A percentile compares a stretch with the other conserved stretches of the same genome.
Evolutionary conservation across 2,888 invertebrate species (phyloP).

Genomic region (Gymnoscelis rufifasciata): DNA sequence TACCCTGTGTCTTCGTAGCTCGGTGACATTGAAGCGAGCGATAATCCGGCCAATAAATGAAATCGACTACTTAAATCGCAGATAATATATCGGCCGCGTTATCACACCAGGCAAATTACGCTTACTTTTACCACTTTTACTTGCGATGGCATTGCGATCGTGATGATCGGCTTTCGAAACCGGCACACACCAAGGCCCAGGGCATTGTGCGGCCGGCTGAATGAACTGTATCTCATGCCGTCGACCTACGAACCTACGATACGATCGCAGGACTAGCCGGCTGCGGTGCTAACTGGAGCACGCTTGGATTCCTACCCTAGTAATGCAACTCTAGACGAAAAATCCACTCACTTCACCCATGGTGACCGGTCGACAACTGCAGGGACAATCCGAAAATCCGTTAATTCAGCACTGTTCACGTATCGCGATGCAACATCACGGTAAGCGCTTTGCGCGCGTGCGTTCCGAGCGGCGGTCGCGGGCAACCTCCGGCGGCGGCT

Average conservation of each 20-base stretch:
- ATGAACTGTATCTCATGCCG: conserved; percentile 46
- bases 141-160: conserved; percentile 29
- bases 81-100: conserved; percentile 58
- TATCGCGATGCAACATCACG: conserved; percentile 56
- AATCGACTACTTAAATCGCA: conserved; percentile 45
- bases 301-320: conserved; percentile 40
- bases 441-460: conserved; percentile 52
- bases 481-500: conserved; percentile 62
- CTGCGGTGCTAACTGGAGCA: conserved; percentile 54
- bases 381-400: conserved; percentile 29
- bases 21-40: conserved; percentile 43
- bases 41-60: conserved; percentile 43
- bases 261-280: conserved; percentile 49
- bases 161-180: conserved; percentile 53
- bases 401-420: conserved; percentile 48
- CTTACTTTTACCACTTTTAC: conserved; percentile 44
- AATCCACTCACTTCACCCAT: conserved; percentile 73
- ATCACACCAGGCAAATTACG: conserved; percentile 54
- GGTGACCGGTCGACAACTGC: conserved; percentile 35
- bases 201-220: conserved; percentile 35
- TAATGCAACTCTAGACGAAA: too few relatives aligned
- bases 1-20: conserved; percentile 19
- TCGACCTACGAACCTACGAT: conserved; percentile 67
- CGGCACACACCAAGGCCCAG: conserved; percentile 48
- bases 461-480: conserved; percentile 55